Base-by-base conservation (phyloP, 2,888 invertebrate species). In the Xylophagus ater region DNA sequence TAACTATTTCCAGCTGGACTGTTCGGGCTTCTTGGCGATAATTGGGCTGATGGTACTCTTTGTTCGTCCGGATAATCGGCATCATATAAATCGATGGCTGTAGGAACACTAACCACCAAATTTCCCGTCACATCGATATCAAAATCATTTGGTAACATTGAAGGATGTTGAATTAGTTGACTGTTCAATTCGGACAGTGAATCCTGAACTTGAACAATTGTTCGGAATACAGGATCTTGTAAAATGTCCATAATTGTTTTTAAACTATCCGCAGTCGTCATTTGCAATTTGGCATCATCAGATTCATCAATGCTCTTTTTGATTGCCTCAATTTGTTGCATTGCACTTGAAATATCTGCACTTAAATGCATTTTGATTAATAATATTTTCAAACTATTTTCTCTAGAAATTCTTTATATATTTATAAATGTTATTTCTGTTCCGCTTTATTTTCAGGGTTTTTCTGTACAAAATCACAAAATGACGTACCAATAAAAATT, bases 101-200 rank as follows among this genome's bases (percentile, higher is more conserved):
- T 70, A 35, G 76, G 75, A 4, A 77, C 70, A 56, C 74, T 78
- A 18, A 81, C 61, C 24, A 80, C 72, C 41, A 83, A 62, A 52
- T 81, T 78, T 4, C 86, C 86, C 49, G 84, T 78, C 31, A 82
- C 76, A 51, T 81, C 84, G 40, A 96, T 88, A 58, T 93, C 90
- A 66, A 94, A 94, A 62, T 93, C 92, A 35, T 84, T 84, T 29
- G 92, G 89, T 46, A 92, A 69, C 58, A 92, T 88, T 14, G 90
- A 90, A 10, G 92, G 92, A 67, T 92, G 92, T 54, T 88, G 85
- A 26, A 78, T 78, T 40, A 90, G 73, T 65, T 90, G 90, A 19
- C 79, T 79, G 47, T 88, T 86, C 39, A 94, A 68, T 66, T 92
- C 85, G 31, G 78, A 78, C 30, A 94, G 69, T 0, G 93, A 92